Evolutionary conservation across 2,113 vertebrate genomes (phyloP).

Genomic region (Psammodynastes pulverulentus): DNA sequence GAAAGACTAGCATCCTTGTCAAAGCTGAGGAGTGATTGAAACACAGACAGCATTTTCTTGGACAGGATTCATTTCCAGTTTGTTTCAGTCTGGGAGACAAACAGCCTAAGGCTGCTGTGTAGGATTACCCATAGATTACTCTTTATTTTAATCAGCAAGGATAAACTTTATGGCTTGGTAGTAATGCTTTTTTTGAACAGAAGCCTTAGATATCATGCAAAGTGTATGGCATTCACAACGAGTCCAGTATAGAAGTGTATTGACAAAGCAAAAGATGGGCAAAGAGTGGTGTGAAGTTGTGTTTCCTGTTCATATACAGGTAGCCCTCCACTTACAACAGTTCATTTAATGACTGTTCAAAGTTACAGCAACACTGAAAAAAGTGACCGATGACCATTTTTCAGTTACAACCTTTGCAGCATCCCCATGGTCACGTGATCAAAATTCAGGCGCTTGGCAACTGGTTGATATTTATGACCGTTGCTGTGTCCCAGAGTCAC

Average conservation of each 20-base stretch:
- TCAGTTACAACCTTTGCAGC: no score
- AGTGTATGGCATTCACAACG: not conserved
- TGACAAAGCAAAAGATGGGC: not conserved
- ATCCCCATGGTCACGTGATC: no score
- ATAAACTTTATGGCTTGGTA: not conserved
- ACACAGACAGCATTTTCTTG: not conserved
- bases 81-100: not conserved
- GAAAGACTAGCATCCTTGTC: not conserved
- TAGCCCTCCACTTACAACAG: no score
- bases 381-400: no score
- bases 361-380: no score
- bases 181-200: not conserved
- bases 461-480: no score
- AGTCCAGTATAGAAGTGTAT: not conserved
- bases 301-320: not conserved
- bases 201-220: not conserved
- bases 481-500: no score
- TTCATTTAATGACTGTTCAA: no score
- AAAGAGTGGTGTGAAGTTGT: not conserved
- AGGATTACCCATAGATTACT: not conserved
- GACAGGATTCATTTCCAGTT: not conserved
- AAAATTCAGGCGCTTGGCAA: no score
- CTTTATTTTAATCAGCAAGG: not conserved
- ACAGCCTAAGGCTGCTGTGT: not conserved
- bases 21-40: not conserved